These are phyloP conservation scores for Ectemnius lituratus DNA, from an alignment of 2,888 invertebrate genomes.

Conservation along the genomic window DNA sequence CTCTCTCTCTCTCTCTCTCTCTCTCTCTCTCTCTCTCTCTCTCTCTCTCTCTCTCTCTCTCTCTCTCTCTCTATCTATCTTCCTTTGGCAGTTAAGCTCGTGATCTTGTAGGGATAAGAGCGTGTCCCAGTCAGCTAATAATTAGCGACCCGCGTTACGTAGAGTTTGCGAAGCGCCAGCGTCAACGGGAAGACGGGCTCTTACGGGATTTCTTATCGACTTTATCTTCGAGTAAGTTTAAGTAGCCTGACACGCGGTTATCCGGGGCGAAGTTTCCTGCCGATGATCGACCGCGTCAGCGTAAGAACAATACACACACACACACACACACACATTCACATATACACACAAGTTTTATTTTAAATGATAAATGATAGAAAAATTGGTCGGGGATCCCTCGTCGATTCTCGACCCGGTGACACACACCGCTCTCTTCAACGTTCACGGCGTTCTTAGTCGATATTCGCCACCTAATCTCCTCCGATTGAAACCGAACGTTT, in stretches of 20 bases:
- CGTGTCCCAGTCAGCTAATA: constrained; percentile 30
- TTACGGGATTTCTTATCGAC: constrained; percentile 28
- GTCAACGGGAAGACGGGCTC: constrained; percentile 11
- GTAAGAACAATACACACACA: too few species aligned
- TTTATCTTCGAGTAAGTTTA: constrained; percentile 32
- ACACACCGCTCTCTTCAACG: constrained; percentile 2
- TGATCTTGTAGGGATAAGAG: constrained; percentile 23
- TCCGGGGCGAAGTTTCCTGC: not conserved
- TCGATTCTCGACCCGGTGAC: too few species aligned
- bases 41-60: not conserved
- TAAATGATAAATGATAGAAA: too few species aligned
- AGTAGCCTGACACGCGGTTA: constrained; percentile 18
- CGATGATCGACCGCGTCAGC: not conserved
- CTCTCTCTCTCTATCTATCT: not conserved
- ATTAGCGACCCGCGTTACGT: constrained; percentile 33
- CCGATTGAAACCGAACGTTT: constrained; percentile 43
- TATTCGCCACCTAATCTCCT: constrained; percentile 33
- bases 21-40: not conserved
- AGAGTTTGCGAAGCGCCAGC: constrained; percentile 18
- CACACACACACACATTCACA: too few species aligned
- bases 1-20: too few species aligned
- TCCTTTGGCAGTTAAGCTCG: constrained; percentile 14
- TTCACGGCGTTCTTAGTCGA: constrained; percentile 34
- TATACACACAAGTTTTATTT: too few species aligned
- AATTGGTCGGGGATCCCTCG: too few species aligned